Percentiles rank a stretch among this genome's conserved stretches.
These are phyloP conservation scores for Parascotia fuliginaria DNA, from an alignment of 2,888 invertebrate genomes.

Conservation along the genomic window DNA sequence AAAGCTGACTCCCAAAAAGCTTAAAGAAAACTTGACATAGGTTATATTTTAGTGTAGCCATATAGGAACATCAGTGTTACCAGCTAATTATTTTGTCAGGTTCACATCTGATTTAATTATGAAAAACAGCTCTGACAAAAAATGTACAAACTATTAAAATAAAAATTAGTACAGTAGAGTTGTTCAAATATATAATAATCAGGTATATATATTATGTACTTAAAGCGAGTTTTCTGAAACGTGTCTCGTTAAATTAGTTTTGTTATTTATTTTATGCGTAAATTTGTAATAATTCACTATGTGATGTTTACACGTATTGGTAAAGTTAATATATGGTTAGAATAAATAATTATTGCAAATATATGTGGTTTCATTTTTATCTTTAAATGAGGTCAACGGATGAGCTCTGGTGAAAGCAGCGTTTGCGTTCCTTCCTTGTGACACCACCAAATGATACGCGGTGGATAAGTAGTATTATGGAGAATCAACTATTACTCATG, in stretches of 20 bases:
- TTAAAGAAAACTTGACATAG: conserved; percentile 38
- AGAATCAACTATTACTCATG: too few relatives aligned
- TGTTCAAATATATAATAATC: conserved; percentile 8
- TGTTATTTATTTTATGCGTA: conserved; percentile 12
- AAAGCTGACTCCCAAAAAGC: conserved; percentile 64
- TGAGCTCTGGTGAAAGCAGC: too few relatives aligned
- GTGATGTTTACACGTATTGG: conserved; percentile 21
- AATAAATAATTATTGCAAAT: conserved; percentile 45
- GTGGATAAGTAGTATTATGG: too few relatives aligned
- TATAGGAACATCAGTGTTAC: background rate
- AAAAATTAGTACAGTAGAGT: too few relatives aligned
- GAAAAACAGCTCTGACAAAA: background rate
- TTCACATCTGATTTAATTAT: background rate
- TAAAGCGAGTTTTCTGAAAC: conserved; percentile 19
- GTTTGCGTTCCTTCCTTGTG: too few relatives aligned
- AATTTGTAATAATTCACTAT: conserved; percentile 19
- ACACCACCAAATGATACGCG: too few relatives aligned
- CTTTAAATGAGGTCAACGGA: too few relatives aligned
- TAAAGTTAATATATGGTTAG: conserved; percentile 46
- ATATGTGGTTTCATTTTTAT: conserved; percentile 8
- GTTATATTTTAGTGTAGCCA: background rate
- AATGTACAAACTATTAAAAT: too few relatives aligned
- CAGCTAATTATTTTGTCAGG: conserved; percentile 2
- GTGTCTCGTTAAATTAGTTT: background rate
- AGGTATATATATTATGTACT: conserved; percentile 28